phyloP scores from a whole-genome alignment of 2,888 invertebrate species.

The Drosophila basisetae region DNA sequence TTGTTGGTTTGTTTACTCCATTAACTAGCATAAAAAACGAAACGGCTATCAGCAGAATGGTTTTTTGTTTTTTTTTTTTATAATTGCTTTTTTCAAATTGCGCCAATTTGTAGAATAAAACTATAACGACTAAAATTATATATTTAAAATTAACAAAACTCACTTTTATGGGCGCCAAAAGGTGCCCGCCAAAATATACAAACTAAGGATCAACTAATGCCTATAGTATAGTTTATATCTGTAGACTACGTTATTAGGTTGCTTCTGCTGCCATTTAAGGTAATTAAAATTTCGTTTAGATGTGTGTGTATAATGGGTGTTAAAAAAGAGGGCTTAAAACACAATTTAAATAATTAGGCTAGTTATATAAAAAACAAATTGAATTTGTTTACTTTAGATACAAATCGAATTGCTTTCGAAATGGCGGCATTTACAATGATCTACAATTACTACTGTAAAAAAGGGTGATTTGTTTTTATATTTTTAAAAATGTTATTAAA shows the following conservation, averaged over 20 bases:
- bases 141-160: conserved; percentile 73
- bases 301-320: conserved; percentile 16
- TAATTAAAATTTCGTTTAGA: conserved; percentile 46
- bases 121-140: conserved; percentile 71
- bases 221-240: conserved; percentile 47
- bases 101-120: conserved; percentile 63
- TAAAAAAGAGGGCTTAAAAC: conserved; percentile 23
- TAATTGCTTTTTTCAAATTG: conserved; percentile 62
- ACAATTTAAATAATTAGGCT: conserved; percentile 71
- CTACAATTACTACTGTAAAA: conserved; percentile 30
- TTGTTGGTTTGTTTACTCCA: conserved; percentile 60
- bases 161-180: conserved; percentile 30
- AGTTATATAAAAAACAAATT: conserved; percentile 70
- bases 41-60: conserved; percentile 33
- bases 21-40: conserved; percentile 63
- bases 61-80: conserved; percentile 23
- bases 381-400: conserved; percentile 57
- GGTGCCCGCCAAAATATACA: conserved; percentile 33
- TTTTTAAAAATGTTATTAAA: conserved; percentile 10
- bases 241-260: conserved; percentile 53
- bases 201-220: conserved; percentile 67
- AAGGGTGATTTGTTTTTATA: conserved; percentile 3
- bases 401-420: conserved; percentile 23
- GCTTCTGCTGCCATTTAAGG: conserved; percentile 61
- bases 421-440: conserved; percentile 59